These are phyloP conservation scores for Bryconaethiops microstoma DNA, from an alignment of 2,797 vertebrate genomes.

Conservation along the genomic window DNA sequence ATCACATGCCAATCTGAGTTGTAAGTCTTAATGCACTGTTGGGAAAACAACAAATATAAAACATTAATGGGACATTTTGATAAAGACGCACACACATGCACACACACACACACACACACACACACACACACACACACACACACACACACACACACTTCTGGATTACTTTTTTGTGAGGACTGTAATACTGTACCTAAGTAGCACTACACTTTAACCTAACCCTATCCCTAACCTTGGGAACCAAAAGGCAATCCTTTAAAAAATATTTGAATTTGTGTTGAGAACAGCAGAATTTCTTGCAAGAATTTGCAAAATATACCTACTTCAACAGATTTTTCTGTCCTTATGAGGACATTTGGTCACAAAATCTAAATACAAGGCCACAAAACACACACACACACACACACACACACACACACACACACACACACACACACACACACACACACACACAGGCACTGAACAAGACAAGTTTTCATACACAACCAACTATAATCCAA, in stretches of 20 bases:
- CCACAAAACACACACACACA: background rate
- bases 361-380: no score
- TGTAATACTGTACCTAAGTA: no score
- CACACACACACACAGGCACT: conserved; percentile 8
- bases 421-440: conserved; percentile 25
- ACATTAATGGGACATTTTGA: background rate
- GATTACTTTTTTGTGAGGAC: no score
- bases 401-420: conserved; percentile 32
- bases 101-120: background rate
- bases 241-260: no score
- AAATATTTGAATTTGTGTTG: no score
- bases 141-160: background rate
- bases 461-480: conserved; percentile 21
- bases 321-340: no score
- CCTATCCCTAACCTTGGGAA: no score
- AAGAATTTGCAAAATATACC: no score
- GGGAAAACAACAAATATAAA: conserved; percentile 49
- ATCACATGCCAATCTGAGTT: conserved; percentile 97
- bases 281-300: no score
- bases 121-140: conserved; percentile 21
- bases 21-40: conserved; percentile 96
- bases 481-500: conserved; percentile 22
- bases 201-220: no score
- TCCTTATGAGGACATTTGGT: no score
- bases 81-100: conserved; percentile 11